Evolutionary conservation across 2,113 vertebrate genomes (phyloP).

Genomic region (Polyodon spathula): DNA sequence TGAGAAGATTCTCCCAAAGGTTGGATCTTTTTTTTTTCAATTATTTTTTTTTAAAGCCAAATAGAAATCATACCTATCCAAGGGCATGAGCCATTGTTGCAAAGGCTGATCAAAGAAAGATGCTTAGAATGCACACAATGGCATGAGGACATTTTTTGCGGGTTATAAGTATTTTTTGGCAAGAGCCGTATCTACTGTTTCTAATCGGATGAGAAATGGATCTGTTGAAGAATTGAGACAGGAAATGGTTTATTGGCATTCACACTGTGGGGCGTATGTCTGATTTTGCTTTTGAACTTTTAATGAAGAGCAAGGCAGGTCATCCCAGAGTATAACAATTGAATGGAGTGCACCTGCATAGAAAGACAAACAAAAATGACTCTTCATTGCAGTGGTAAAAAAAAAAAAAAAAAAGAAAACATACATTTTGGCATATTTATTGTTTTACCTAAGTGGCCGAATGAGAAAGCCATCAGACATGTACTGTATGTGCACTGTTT

Average conservation of each 20-base stretch:
- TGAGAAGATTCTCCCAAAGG: slow-evolving; percentile 60
- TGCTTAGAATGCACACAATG: slow-evolving; percentile 50
- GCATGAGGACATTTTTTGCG: slow-evolving; percentile 46
- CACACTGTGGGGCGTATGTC: slow-evolving; percentile 45
- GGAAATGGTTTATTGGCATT: slow-evolving; percentile 55
- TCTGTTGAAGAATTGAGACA: slow-evolving; percentile 41
- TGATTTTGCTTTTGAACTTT: slow-evolving; percentile 49
- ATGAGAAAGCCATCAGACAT: too few relatives aligned
- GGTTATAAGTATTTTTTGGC: slow-evolving; percentile 39
- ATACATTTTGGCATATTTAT: too few relatives aligned
- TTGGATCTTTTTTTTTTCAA: slow-evolving; percentile 38
- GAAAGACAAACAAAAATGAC: too few relatives aligned
- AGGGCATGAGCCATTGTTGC: slow-evolving; percentile 47
- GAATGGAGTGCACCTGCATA: too few relatives aligned
- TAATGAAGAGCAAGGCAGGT: slow-evolving; percentile 22
- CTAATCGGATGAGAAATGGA: slow-evolving; percentile 45
- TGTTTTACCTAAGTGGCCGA: too few relatives aligned
- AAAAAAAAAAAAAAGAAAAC: too few relatives aligned
- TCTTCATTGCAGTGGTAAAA: too few relatives aligned
- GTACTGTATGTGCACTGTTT: too few relatives aligned
- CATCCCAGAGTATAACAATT: neutral
- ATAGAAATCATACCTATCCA: slow-evolving; percentile 58
- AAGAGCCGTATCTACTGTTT: slow-evolving; percentile 36
- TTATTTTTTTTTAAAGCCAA: slow-evolving; percentile 4
- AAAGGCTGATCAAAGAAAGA: slow-evolving; percentile 63